Base-by-base conservation (phyloP, 2,888 invertebrate species). In the Chymomyza fuscimana region DNA sequence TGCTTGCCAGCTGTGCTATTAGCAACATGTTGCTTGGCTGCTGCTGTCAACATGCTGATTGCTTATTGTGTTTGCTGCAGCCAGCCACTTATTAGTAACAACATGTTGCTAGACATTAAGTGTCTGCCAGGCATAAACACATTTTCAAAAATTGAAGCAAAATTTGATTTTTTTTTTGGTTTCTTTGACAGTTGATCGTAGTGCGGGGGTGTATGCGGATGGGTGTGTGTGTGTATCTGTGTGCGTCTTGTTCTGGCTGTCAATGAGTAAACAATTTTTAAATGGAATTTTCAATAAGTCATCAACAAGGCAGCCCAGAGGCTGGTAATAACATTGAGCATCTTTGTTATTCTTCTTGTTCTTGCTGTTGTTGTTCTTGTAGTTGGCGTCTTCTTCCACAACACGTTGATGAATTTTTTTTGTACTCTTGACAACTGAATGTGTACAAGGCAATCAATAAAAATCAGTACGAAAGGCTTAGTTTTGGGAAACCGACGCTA, bases 261-360 rank as follows among this genome's bases (percentile, higher is more conserved):
- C 83, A 89, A 80, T 88, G 89, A 89, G 86, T 89, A 89, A 88
- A 86, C 82, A 82, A 77, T 72, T 84, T 89, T 88, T 89, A 81
- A 80, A 81, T 73, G 79, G 84, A 88, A 88, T 87, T 88, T 85
- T 81, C 78, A 87, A 80, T 88, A 88, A 88, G 87, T 89, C 88
- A 89, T 89, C 88, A 76, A 64, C 50, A 78, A 82, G 60, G 61
- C 36, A 16, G 62, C 19, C 40, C n/a, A 16, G 19, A 54, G 16
- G 52, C 52, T 46, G 29, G 56, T 10, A n/a, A 29, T n/a, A 59
- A 59, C 40, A 40, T 70, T 71, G 77, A 73, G 72, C 60, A 66
- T 65, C 74, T 50, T 54, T 61, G 64, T 58, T 54, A 56, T 51
- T 46, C 9, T 63, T n/a, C 40, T 36, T 65, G 32, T 32, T 5